Percentiles rank a stretch among this genome's conserved stretches.
phyloP scores from a whole-genome alignment of 2,888 invertebrate species.

The Ashinkailepas kermadecensis region DNA sequence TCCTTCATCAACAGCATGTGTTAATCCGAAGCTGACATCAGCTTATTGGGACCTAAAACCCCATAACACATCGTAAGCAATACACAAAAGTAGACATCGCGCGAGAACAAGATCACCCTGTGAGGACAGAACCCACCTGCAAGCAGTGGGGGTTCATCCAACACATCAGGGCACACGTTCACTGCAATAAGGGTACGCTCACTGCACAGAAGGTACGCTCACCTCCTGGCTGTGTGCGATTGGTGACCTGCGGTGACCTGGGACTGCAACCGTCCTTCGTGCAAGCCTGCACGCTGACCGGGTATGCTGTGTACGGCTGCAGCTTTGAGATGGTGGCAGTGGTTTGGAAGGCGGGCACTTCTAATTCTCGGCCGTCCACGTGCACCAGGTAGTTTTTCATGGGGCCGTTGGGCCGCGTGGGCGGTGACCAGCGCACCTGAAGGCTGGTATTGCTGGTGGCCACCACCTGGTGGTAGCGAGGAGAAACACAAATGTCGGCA shows the following conservation, averaged over 20 bases:
- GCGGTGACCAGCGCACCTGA: neutral
- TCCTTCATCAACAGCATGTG: too few species aligned
- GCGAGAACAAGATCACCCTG: too few species aligned
- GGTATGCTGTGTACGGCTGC: neutral
- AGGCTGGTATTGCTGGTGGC: conserved; percentile 3
- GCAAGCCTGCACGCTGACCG: neutral
- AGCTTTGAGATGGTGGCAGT: neutral
- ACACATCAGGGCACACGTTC: neutral
- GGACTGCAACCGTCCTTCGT: neutral
- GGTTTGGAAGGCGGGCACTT: neutral
- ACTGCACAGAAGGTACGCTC: neutral
- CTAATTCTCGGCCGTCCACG: neutral
- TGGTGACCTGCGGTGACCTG: neutral
- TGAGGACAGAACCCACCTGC: too few species aligned
- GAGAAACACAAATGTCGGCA: too few species aligned
- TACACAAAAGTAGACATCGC: too few species aligned
- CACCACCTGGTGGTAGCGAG: neutral
- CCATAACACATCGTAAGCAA: too few species aligned
- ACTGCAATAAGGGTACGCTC: too few species aligned
- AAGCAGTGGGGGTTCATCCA: neutral
- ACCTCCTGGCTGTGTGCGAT: neutral
- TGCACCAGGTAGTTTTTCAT: neutral
- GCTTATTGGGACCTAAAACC: too few species aligned
- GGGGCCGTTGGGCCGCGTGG: neutral
- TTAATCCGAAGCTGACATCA: too few species aligned